A percentile compares a stretch with the other conserved stretches of the same genome.
Conservation (phyloP, 1,140 invertebrate genomes). For the Lysiphlebus fabarum region DNA sequence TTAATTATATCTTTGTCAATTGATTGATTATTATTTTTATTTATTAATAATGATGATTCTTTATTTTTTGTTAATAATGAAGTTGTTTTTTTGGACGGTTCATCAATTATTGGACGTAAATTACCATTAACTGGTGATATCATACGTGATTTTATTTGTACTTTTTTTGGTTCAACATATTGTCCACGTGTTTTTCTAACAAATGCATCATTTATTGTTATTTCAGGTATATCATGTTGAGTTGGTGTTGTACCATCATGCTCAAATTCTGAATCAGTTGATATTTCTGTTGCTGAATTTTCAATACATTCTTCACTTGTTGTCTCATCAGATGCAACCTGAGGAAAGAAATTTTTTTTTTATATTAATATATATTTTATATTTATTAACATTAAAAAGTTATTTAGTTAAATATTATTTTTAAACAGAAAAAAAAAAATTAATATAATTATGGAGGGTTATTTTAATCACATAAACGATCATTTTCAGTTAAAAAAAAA, state of each 20-base stretch:
- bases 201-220: conserved; percentile 61
- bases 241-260: conserved; percentile 73
- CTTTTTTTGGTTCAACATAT: no score
- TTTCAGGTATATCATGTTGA: conserved; percentile 63
- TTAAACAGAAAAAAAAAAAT: conserved; percentile 5
- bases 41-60: not conserved
- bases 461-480: conserved; percentile 15
- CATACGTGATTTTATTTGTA: no score
- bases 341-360: conserved; percentile 23
- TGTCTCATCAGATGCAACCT: conserved; percentile 70
- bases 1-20: no score
- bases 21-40: no score
- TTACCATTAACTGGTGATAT: no score
- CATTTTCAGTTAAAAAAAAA: conserved; percentile 6
- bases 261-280: conserved; percentile 87
- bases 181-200: no score
- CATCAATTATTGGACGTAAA: no score
- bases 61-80: no score
- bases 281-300: conserved; percentile 85
- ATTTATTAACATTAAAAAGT: not conserved
- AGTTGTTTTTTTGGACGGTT: no score
- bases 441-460: not conserved
- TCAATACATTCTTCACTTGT: conserved; percentile 66
- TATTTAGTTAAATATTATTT: conserved; percentile 4
- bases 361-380: not conserved